Evolutionary conservation across 2,113 vertebrate genomes (phyloP).

Genomic region (Crotalus tigris): DNA sequence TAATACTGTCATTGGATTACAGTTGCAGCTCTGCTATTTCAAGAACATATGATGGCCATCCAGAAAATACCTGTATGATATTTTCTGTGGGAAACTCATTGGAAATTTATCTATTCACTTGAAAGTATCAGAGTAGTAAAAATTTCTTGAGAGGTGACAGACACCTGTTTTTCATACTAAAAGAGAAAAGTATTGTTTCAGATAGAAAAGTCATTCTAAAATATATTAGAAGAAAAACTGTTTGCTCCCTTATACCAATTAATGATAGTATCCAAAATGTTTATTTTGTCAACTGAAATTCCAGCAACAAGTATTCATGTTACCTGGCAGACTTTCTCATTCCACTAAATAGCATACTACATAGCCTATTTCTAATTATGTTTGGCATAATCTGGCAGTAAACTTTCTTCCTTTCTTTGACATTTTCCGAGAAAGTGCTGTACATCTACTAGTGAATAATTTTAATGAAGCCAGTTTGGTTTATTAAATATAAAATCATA

Average conservation of each 20-base stretch:
- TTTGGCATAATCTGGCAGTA: slow-evolving; percentile 22
- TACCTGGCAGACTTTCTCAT: not conserved
- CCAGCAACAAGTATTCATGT: slow-evolving; percentile 7
- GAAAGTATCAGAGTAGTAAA: not conserved
- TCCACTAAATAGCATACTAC: slow-evolving; percentile 24
- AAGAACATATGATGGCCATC: not conserved
- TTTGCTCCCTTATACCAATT: not conserved
- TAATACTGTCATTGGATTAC: not conserved
- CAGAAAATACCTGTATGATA: not conserved
- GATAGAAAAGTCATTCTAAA: not conserved
- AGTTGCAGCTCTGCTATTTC: not conserved
- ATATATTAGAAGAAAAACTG: not conserved
- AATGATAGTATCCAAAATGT: not conserved
- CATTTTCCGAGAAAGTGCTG: slow-evolving; percentile 22
- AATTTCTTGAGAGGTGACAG: not conserved
- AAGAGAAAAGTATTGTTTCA: not conserved
- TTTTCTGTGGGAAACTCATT: not conserved
- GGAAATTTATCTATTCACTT: not conserved
- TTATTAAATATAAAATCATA: slow-evolving; percentile 39
- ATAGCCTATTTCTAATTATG: not conserved
- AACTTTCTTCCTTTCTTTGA: slow-evolving; percentile 8
- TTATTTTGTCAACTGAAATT: slow-evolving; percentile 6
- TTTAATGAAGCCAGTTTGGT: slow-evolving; percentile 48
- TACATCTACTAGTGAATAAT: slow-evolving; percentile 18
- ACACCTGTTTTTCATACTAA: not conserved